Evolutionary conservation across 1,140 invertebrate species (phyloP).

Genomic region (Bombus confusus): DNA sequence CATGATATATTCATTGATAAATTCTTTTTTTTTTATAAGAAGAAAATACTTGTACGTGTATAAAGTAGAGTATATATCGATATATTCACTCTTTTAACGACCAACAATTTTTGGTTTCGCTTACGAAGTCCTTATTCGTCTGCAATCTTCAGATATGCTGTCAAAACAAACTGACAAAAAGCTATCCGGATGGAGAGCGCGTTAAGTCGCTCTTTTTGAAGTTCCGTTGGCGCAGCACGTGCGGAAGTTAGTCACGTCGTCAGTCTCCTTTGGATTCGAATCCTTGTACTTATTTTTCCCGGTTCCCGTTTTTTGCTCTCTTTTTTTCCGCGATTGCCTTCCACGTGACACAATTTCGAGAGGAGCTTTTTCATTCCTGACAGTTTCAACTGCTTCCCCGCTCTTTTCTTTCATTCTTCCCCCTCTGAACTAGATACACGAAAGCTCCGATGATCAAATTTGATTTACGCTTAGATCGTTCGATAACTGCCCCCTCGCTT

Average conservation of each 20-base stretch:
- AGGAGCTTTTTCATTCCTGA: not conserved
- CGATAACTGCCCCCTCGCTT: not conserved
- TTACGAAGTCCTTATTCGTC: no score
- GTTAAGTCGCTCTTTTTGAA: not conserved
- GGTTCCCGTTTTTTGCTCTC: not conserved
- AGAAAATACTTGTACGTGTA: no score
- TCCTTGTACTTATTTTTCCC: slow-evolving; percentile 8
- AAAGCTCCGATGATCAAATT: not conserved
- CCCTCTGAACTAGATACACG: not conserved
- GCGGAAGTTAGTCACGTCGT: slow-evolving; percentile 1
- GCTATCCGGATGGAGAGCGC: not conserved
- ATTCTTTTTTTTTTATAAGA: no score
- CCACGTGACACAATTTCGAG: not conserved
- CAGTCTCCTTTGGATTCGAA: slow-evolving; percentile 5
- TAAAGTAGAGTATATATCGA: no score
- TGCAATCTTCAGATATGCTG: not conserved
- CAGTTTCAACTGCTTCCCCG: not conserved
- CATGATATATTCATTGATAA: no score
- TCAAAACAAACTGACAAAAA: not conserved
- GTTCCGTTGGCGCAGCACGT: not conserved
- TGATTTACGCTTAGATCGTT: not conserved
- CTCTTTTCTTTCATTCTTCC: not conserved
- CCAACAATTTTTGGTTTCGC: no score
- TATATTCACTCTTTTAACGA: no score
- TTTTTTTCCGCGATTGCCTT: not conserved